Conservation (phyloP, 2,797 vertebrate species). For the Phalanger gymnotis region DNA sequence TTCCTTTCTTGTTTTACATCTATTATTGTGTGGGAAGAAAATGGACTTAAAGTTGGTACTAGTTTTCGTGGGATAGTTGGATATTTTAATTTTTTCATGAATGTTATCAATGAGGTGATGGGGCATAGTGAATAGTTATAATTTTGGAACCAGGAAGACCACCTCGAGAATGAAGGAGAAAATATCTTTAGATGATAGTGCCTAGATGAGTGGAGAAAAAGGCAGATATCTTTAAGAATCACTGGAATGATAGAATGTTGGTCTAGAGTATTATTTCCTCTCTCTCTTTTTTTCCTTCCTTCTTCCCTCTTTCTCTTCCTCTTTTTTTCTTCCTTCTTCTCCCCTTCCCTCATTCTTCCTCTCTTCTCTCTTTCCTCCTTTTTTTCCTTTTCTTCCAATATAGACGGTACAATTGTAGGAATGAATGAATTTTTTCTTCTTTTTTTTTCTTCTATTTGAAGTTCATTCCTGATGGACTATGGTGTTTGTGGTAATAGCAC, state of each 20-base stretch:
- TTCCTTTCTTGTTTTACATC: constrained; percentile 5
- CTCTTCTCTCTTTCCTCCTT: neutral
- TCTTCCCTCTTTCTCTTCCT: no score
- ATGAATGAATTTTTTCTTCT: no score
- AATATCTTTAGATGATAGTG: no score
- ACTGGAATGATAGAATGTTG: neutral
- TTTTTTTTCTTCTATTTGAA: neutral
- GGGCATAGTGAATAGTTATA: neutral
- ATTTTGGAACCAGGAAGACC: neutral
- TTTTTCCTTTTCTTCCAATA: neutral
- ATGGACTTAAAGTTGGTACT: neutral
- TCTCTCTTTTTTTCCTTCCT: neutral
- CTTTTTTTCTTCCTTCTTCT: no score
- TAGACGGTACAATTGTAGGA: neutral
- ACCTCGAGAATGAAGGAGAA: neutral
- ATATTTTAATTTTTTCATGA: constrained; percentile 38
- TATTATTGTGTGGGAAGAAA: neutral
- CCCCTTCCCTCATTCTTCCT: no score
- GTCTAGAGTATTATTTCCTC: neutral
- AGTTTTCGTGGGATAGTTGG: constrained; percentile 24
- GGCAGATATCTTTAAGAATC: neutral
- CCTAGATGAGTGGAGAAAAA: no score
- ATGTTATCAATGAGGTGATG: neutral
- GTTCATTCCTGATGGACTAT: neutral
- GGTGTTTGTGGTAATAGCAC: neutral